phyloP scores from a whole-genome alignment of 1,140 invertebrate species.

The Leptopilina clavipes region DNA sequence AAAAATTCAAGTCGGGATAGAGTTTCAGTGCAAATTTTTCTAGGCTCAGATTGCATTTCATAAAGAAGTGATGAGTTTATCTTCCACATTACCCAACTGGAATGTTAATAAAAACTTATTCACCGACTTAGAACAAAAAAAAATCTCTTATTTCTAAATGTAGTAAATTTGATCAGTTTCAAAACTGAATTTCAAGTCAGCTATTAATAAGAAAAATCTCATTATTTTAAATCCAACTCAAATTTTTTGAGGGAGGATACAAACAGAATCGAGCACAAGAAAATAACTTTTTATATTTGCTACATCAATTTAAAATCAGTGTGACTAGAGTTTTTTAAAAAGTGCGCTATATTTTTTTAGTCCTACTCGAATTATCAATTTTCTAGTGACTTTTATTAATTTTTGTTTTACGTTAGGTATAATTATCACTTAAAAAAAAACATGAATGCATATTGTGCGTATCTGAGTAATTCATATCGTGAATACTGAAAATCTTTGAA shows the following conservation, averaged over 20 bases:
- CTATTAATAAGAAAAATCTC: not conserved
- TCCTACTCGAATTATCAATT: not conserved
- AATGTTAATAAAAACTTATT: not conserved
- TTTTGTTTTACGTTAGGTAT: not conserved
- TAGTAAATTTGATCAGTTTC: not conserved
- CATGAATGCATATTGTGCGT: not conserved
- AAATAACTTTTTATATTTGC: not conserved
- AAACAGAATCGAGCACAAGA: not conserved
- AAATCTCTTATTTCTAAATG: not conserved
- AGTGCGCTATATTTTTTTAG: constrained; percentile 28
- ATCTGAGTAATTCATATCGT: not conserved
- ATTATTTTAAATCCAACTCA: not conserved
- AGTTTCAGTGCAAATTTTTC: not conserved
- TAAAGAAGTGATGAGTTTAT: not conserved
- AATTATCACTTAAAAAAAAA: not conserved
- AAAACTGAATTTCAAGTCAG: not conserved
- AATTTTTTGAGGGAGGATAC: too few species aligned
- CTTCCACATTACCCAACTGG: not conserved
- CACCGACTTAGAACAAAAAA: not conserved
- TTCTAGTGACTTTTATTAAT: not conserved
- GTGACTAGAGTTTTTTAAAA: not conserved
- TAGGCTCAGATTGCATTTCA: not conserved
- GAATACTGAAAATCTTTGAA: not conserved
- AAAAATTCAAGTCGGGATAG: not conserved
- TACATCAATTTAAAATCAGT: not conserved